phyloP scores from a whole-genome alignment of 2,888 invertebrate genomes.

The Hyposoter didymator region DNA sequence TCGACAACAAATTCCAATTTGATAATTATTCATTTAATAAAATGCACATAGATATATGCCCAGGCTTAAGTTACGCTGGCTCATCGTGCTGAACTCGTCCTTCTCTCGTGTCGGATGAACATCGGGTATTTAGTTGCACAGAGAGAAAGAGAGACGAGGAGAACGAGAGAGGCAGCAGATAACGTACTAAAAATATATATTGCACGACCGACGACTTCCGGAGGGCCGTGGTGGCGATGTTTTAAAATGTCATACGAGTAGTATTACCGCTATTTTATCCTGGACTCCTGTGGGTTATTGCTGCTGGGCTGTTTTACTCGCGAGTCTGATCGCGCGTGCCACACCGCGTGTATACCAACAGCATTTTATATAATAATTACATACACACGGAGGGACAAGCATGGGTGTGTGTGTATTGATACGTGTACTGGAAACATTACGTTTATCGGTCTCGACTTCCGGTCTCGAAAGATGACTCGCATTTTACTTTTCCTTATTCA shows the following conservation, averaged over 20 bases:
- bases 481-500: conserved; percentile 7
- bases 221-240: conserved; percentile 71
- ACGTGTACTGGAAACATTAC: conserved; percentile 49
- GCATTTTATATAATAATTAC: conserved; percentile 54
- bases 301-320: conserved; percentile 44
- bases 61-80: conserved; percentile 66
- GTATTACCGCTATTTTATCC: conserved; percentile 55
- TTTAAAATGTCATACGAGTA: conserved; percentile 76
- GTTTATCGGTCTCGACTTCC: conserved; percentile 56
- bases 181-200: conserved; percentile 74
- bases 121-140: conserved; percentile 74
- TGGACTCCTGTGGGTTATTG: conserved; percentile 45
- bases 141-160: conserved; percentile 24
- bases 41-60: conserved; percentile 24
- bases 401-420: conserved; percentile 6
- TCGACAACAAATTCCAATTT: too few species aligned
- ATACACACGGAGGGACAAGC: conserved; percentile 8
- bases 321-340: conserved; percentile 64
- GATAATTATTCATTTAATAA: not conserved
- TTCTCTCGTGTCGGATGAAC: conserved; percentile 64
- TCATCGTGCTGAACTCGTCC: conserved; percentile 58
- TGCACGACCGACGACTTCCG: conserved; percentile 73
- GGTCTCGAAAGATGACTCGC: conserved; percentile 55
- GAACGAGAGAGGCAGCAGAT: conserved; percentile 65
- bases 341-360: conserved; percentile 36